Percentiles rank a stretch among this genome's conserved stretches.
These are phyloP conservation scores for Halichoerus grypus DNA, from an alignment of 2,113 vertebrate genomes.

Conservation along the genomic window DNA sequence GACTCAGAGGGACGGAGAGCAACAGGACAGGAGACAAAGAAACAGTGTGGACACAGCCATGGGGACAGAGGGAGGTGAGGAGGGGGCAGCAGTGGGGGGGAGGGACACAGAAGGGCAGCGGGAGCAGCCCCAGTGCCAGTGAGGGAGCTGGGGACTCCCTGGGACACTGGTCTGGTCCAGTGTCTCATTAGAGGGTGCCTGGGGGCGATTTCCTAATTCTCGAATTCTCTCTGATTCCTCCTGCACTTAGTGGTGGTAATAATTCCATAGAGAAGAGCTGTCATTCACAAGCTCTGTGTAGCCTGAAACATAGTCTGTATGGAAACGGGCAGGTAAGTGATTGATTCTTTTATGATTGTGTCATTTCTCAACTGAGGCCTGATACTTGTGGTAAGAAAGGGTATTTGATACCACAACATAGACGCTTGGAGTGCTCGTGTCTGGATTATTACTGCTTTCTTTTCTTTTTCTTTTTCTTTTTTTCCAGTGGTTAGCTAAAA, in stretches of 20 bases:
- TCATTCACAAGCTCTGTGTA: neutral
- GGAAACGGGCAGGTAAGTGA: neutral
- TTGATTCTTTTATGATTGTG: neutral
- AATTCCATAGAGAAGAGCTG: neutral
- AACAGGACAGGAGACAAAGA: neutral
- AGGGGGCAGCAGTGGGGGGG: neutral
- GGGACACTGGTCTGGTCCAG: neutral
- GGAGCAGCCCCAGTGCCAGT: neutral
- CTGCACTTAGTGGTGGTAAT: neutral
- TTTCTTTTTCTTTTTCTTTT: no score
- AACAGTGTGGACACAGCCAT: no score
- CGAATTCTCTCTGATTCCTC: neutral
- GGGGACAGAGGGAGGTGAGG: neutral
- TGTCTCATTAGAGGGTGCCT: no score
- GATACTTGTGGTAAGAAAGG: neutral
- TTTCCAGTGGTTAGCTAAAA: neutral
- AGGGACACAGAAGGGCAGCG: neutral
- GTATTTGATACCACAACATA: neutral
- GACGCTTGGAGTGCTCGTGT: neutral
- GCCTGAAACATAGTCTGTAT: neutral
- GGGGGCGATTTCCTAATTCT: neutral
- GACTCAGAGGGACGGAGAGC: neutral
- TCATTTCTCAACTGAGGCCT: neutral
- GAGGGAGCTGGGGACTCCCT: fast-evolving
- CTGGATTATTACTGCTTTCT: neutral